Base-by-base conservation (phyloP, 2,888 invertebrate species). In the Galeopsomyia nigrocyanea region DNA sequence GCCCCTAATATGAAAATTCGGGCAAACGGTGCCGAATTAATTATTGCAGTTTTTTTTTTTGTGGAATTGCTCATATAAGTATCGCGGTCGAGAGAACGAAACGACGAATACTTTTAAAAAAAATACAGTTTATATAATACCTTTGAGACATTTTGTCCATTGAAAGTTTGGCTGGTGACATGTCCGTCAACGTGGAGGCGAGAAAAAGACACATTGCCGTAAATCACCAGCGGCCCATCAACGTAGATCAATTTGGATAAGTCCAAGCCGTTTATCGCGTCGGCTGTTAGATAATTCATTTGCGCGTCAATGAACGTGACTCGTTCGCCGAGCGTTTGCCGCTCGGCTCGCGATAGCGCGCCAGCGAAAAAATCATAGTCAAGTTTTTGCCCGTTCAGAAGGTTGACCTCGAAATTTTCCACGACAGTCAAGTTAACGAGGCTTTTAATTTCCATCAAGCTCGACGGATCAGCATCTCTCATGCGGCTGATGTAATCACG, bases 141-240 rank as follows among this genome's bases (percentile, higher is more conserved):
- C 81, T 80, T 74, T 9, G 62, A n/a, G 51, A 78, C 51, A 3
- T 74, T 31, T n/a, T 73, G 64, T 16, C 73, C 76, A 19, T 85
- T 83, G 13, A 85, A 49, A 0, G 60, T 76, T 39, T 67, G 72
- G 10, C 79, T 79, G 39, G 49, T 61, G 13, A 82, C 67, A 39
- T 82, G 75, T 10, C 79, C 77, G 60, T 78, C 57, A 7, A 80
- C 76, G 2, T 71, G 49, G 6, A 85, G 73, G 56, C 80, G 63
- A 0, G 77, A 73, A 53, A 85, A 85, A 1, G 76, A 76, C 16
- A 81, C 71, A 31, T 83, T 73, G 0, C 78, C 79, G 2, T 69
- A 49, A 50, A 84, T 68, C 51, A 67, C 63, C 19, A 83, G 13
- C 57, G 81, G 74, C 3, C 75, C 76, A 63, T 82, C 80, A 16